Evolutionary conservation across 2,888 invertebrate species (phyloP), one percentile per base, ranked within the genome.

Genomic region (Drosophila neutralis): DNA sequence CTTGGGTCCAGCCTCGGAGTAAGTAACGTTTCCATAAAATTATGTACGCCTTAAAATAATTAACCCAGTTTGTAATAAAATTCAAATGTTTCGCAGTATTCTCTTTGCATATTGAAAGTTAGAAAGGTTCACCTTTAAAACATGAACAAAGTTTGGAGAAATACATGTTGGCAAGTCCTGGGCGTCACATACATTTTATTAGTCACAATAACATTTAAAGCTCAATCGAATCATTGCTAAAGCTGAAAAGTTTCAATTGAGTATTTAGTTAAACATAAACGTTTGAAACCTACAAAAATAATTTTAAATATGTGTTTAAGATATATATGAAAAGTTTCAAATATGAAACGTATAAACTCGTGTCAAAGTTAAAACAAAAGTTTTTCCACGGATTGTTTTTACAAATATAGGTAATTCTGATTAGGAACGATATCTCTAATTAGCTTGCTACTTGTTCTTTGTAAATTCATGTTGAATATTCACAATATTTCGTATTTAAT

Each of bases 1-100:
- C 80, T 90, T 67, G 93, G 92, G 36, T 60, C 89, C 1, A 45
- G 84, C 0, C 0, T 92, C 1, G 76, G 83, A 35, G 93, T 92
- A 59, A 83, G 90, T 75, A 53, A 4, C 2, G 6, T 29, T 15
- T 15, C 33, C 24, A 15, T 11, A 0, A 33, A 35, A 11, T 8
- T n/a, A 33, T 33, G 10, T 33, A 33, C 33, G 33, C 33, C 33
- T 33, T 11, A 33, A 33, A 33, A 11, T 10, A 33, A 33, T 33
- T 33, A 11, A 4, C 33, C 11, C 33, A 33, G 33, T 4, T 33
- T 33, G 33, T 33, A 33, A 33, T 24, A 24, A 21, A 31, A 45
- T 33, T 24, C 24, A 18, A 33, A 21, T 10, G 33, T 29, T 2
- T 8, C 18, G 7, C 45, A 51, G 27, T 51, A 48, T 24, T 11